Evolutionary conservation across 2,113 vertebrate species (phyloP).

Genomic region (Myotis davidii): DNA sequence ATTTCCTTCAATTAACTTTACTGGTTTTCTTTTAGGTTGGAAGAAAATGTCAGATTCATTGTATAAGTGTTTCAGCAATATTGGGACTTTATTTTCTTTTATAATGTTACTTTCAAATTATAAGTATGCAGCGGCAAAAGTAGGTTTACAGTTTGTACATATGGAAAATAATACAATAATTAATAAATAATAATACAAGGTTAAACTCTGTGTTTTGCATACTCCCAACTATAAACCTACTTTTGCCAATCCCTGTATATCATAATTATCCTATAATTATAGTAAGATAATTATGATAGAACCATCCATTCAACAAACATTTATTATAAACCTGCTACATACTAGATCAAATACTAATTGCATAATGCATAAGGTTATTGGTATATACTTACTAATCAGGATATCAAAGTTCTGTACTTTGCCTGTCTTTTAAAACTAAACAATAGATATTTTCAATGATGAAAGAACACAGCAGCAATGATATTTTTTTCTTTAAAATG

Average conservation of each 20-base stretch:
- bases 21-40: neutral
- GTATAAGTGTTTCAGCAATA: neutral
- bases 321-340: neutral
- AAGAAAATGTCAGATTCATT: constrained; percentile 19
- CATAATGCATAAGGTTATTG: constrained; percentile 16
- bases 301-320: neutral
- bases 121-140: neutral
- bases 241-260: neutral
- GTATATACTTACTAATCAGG: neutral
- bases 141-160: no score
- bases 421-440: neutral
- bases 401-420: neutral
- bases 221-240: no score
- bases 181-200: no score
- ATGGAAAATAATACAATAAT: no score
- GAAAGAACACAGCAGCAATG: neutral
- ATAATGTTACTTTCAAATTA: constrained; percentile 3
- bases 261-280: constrained; percentile 4
- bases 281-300: neutral
- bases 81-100: constrained; percentile 1
- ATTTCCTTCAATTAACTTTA: constrained; percentile 13
- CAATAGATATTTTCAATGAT: neutral
- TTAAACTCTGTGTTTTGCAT: no score
- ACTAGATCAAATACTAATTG: neutral
- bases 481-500: neutral